Conservation (phyloP, 2,888 invertebrate genomes). For the Pterostichus madidus region DNA sequence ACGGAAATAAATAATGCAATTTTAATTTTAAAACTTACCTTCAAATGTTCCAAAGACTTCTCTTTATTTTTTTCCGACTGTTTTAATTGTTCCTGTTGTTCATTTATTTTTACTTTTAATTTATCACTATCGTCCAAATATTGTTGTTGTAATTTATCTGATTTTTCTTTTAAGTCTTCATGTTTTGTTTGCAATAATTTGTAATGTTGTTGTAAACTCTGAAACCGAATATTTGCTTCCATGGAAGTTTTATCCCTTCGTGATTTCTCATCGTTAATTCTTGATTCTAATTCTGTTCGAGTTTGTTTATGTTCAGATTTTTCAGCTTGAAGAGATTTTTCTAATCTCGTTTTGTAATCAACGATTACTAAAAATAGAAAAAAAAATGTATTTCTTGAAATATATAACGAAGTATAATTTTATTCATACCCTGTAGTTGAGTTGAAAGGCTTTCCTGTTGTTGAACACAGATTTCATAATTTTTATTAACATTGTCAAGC, state of each 20-base stretch:
- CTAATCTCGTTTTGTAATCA: constrained; percentile 80
- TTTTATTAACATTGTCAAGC: constrained; percentile 79
- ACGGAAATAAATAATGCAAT: background rate
- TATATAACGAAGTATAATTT: constrained; percentile 1
- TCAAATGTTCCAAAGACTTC: constrained; percentile 76
- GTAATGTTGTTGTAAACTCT: constrained; percentile 79
- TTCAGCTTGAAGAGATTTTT: constrained; percentile 80
- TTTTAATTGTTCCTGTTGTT: constrained; percentile 77
- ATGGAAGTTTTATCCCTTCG: constrained; percentile 78
- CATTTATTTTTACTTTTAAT: constrained; percentile 77
- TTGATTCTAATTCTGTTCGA: constrained; percentile 77
- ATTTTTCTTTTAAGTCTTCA: constrained; percentile 79
- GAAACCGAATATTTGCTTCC: constrained; percentile 79
- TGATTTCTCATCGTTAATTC: constrained; percentile 78
- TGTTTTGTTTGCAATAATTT: constrained; percentile 79
- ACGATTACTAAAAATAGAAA: constrained; percentile 78
- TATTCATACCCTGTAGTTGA: constrained; percentile 80
- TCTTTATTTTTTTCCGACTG: constrained; percentile 75
- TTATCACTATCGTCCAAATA: constrained; percentile 78
- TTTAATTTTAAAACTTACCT: constrained; percentile 73
- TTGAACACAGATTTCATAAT: constrained; percentile 79
- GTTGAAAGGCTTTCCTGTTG: constrained; percentile 81
- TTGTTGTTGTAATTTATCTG: constrained; percentile 77
- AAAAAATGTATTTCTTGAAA: constrained; percentile 21
- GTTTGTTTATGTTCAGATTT: constrained; percentile 79